phyloP scores from a whole-genome alignment of 2,113 vertebrate genomes.

The Chionomys nivalis region DNA sequence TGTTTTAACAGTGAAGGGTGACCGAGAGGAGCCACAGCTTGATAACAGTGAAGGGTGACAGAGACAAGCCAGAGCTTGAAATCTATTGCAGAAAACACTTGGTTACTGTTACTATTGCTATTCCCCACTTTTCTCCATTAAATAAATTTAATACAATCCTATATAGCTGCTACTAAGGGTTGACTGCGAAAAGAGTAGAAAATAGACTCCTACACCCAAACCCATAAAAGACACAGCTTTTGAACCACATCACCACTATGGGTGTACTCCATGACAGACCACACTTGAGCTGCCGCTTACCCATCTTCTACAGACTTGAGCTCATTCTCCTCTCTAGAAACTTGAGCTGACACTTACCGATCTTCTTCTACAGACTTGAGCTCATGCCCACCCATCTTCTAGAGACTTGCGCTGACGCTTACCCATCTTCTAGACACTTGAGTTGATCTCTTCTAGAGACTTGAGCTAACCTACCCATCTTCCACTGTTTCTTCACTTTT shows the following conservation, averaged over 20 bases:
- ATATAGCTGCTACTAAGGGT: not conserved
- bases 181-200: not conserved
- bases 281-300: not conserved
- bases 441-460: too few species aligned
- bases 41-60: not conserved
- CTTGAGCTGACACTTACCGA: not conserved
- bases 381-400: not conserved
- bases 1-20: not conserved
- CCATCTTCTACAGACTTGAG: not conserved
- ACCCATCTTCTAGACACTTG: not conserved
- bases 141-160: not conserved
- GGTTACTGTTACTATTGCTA: not conserved
- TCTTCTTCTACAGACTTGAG: too few species aligned
- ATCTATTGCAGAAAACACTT: not conserved
- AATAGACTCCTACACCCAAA: conserved; percentile 22
- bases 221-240: not conserved
- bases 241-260: not conserved
- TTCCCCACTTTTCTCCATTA: not conserved
- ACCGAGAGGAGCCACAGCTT: not conserved
- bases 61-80: not conserved
- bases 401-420: not conserved
- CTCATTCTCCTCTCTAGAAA: not conserved
- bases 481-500: not conserved
- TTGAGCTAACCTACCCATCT: not conserved
- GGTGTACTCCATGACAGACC: not conserved